phyloP scores from a whole-genome alignment of 1,140 invertebrate species.

The Plutomurus gul region DNA sequence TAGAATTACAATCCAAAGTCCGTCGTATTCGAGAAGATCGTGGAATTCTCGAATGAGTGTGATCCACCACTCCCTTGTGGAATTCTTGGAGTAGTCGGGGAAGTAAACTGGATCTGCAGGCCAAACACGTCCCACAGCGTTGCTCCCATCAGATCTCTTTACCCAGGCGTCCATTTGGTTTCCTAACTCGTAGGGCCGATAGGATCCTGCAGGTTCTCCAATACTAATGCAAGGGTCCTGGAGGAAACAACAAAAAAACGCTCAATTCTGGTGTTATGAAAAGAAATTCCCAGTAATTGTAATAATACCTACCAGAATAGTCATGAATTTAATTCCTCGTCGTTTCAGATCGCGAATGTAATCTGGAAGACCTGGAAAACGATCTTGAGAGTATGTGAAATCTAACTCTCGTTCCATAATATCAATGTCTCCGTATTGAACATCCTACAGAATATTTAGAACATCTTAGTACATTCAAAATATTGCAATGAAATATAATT shows the following conservation, averaged over 20 bases:
- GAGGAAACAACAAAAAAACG: not conserved
- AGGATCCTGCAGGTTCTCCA: constrained; percentile 49
- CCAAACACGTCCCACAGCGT: constrained; percentile 49
- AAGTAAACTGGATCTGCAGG: constrained; percentile 44
- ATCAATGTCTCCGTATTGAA: constrained; percentile 60
- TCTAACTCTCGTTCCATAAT: constrained; percentile 80
- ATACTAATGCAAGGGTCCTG: constrained; percentile 57
- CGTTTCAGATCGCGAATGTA: constrained; percentile 71
- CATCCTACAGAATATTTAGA: constrained; percentile 57
- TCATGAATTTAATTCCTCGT: constrained; percentile 58
- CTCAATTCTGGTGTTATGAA: no score
- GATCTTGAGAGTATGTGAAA: constrained; percentile 75
- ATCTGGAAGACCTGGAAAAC: constrained; percentile 70
- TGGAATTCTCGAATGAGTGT: constrained; percentile 57
- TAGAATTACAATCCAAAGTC: constrained; percentile 57
- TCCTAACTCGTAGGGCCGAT: constrained; percentile 57
- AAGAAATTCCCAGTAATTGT: not conserved
- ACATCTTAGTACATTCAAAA: constrained; percentile 51
- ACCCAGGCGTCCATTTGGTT: constrained; percentile 58
- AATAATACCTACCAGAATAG: constrained; percentile 55
- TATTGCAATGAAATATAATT: constrained; percentile 53
- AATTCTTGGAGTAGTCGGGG: constrained; percentile 58
- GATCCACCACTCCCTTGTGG: constrained; percentile 57
- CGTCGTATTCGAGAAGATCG: constrained; percentile 56
- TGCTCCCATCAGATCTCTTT: constrained; percentile 53